Percentiles rank a stretch among this genome's conserved stretches.
phyloP scores from a whole-genome alignment of 2,797 vertebrate genomes.

The Trachurus trachurus region DNA sequence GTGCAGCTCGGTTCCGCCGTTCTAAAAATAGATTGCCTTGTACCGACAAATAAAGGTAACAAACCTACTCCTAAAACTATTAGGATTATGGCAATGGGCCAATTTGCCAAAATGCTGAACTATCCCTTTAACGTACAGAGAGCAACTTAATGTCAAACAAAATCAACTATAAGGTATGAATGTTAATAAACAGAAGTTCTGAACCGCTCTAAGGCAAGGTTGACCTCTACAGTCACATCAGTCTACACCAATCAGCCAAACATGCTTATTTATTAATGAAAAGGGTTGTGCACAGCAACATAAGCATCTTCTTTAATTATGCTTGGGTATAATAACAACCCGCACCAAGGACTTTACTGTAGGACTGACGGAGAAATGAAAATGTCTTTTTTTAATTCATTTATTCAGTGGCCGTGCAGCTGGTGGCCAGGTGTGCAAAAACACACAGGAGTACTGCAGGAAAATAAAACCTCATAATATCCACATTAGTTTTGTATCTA shows the following conservation, averaged over 20 bases:
- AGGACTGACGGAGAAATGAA: conserved; percentile 37
- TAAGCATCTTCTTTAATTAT: conserved; percentile 65
- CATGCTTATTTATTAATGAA: conserved; percentile 59
- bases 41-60: no score
- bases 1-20: no score
- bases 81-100: no score
- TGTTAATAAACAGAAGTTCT: not conserved
- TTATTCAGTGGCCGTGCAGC: conserved; percentile 16
- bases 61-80: no score
- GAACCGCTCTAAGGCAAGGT: not conserved
- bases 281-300: conserved; percentile 33
- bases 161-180: not conserved
- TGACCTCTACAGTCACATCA: conserved; percentile 61
- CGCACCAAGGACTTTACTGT: conserved; percentile 34
- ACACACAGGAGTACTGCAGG: conserved; percentile 2
- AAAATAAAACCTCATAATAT: conserved; percentile 1
- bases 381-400: conserved; percentile 7
- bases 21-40: no score
- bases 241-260: conserved; percentile 34
- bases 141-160: not conserved
- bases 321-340: conserved; percentile 46
- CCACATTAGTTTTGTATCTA: not conserved
- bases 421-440: conserved; percentile 17
- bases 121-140: not conserved
- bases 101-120: no score